A percentile compares a stretch with the other conserved stretches of the same genome.
Evolutionary conservation across 2,888 invertebrate species (phyloP).

Genomic region (Parnassius mnemosyne): DNA sequence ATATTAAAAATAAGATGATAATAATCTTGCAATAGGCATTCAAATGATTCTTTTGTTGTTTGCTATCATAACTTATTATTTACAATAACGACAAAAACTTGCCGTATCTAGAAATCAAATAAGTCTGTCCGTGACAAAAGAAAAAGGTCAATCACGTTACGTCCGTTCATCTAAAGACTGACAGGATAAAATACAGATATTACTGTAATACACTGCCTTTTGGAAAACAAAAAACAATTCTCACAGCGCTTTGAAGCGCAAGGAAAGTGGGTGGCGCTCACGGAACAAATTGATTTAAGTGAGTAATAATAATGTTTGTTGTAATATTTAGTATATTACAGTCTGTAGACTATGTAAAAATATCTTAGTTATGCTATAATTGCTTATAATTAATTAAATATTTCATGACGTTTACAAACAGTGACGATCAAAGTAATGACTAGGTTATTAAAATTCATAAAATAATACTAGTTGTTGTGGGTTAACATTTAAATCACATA

Average conservation of each 20-base stretch:
- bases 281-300: constrained; percentile 36
- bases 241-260: constrained; percentile 24
- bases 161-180: constrained; percentile 26
- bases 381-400: too few species aligned
- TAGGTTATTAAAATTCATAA: too few species aligned
- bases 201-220: constrained; percentile 26
- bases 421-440: too few species aligned
- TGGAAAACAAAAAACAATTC: constrained; percentile 29
- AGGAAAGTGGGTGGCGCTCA: constrained; percentile 24
- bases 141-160: constrained; percentile 36
- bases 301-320: constrained; percentile 35
- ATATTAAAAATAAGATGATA: too few species aligned
- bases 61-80: constrained; percentile 7
- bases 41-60: background rate
- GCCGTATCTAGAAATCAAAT: constrained; percentile 13
- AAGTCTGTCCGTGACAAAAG: constrained; percentile 31
- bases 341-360: too few species aligned
- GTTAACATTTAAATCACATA: too few species aligned
- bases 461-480: too few species aligned
- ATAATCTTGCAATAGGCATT: too few species aligned
- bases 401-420: too few species aligned
- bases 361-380: too few species aligned
- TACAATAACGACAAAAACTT: constrained; percentile 14
- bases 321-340: too few species aligned
- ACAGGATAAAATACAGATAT: constrained; percentile 21